These are phyloP conservation scores for Elanoides forficatus DNA, from an alignment of 2,113 vertebrate species.

Conservation along the genomic window DNA sequence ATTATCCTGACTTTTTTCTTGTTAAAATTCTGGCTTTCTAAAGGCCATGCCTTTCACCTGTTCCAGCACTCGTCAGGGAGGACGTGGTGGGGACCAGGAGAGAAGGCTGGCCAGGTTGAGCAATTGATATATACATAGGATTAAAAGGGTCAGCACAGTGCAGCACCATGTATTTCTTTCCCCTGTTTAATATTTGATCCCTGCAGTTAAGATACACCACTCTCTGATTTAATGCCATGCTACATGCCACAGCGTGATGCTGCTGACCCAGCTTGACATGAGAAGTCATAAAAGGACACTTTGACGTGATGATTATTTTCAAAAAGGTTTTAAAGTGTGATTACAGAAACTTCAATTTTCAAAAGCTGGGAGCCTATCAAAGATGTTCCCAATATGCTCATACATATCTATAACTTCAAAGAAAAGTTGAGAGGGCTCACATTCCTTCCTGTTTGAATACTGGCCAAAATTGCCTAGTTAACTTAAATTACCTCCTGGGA, in stretches of 20 bases:
- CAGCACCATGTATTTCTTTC: background rate
- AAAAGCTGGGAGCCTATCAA: slow-evolving; percentile 1
- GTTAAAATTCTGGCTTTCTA: background rate
- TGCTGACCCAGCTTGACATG: background rate
- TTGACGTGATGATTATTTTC: background rate
- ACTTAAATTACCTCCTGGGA: background rate
- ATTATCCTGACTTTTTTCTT: background rate
- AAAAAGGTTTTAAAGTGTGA: background rate
- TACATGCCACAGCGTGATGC: background rate
- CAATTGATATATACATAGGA: background rate
- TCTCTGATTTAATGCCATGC: background rate
- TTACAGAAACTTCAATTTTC: background rate
- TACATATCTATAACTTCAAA: background rate
- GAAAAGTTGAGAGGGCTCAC: background rate
- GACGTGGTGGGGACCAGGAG: background rate
- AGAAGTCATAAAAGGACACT: background rate
- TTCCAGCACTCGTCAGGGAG: background rate
- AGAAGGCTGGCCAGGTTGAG: background rate
- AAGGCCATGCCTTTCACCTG: background rate
- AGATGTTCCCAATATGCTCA: background rate
- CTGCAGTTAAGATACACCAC: background rate
- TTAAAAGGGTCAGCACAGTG: background rate
- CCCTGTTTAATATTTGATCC: background rate
- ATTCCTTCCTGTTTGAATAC: background rate
- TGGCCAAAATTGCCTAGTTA: background rate